phyloP scores from a whole-genome alignment of 1,140 invertebrate species.

The Drosophila trapezifrons region DNA sequence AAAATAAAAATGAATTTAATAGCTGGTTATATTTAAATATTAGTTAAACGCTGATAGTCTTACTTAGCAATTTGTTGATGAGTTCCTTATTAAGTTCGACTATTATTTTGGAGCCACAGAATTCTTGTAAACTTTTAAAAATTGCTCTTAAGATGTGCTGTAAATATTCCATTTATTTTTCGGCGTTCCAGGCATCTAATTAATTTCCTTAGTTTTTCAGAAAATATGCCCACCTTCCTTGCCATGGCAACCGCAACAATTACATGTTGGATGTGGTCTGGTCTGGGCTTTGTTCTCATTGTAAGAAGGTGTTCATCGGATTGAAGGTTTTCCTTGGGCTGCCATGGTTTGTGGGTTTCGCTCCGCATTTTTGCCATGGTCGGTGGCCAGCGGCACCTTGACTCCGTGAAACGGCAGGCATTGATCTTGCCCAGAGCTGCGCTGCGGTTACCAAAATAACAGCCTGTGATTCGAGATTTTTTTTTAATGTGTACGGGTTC shows the following conservation, averaged over 20 bases:
- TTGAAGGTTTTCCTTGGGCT: slow-evolving; percentile 44
- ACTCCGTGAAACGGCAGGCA: slow-evolving; percentile 25
- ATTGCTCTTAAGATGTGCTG: not conserved
- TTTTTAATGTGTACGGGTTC: not conserved
- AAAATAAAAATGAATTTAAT: not conserved
- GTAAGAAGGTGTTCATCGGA: slow-evolving; percentile 12
- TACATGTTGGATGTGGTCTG: slow-evolving; percentile 33
- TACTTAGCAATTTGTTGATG: not conserved
- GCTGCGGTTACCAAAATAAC: slow-evolving; percentile 12
- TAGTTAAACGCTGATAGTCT: not conserved
- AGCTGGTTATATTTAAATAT: not conserved
- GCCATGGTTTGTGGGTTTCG: slow-evolving; percentile 19
- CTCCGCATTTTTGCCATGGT: slow-evolving; percentile 30
- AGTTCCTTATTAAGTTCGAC: not conserved
- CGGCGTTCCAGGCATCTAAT: not conserved
- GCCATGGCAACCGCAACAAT: slow-evolving; percentile 13
- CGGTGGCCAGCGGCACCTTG: slow-evolving; percentile 32
- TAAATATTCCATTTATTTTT: not conserved
- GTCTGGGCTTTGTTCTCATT: slow-evolving; percentile 48
- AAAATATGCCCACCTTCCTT: not conserved
- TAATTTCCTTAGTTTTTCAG: not conserved
- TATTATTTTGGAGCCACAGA: too few species aligned
- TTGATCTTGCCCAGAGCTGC: slow-evolving; percentile 49
- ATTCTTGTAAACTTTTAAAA: too few species aligned
- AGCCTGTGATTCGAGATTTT: slow-evolving; percentile 15